Percentiles rank a stretch among this genome's conserved stretches.
Evolutionary conservation across 2,797 vertebrate species (phyloP).

Genomic region (Manis pentadactyla): DNA sequence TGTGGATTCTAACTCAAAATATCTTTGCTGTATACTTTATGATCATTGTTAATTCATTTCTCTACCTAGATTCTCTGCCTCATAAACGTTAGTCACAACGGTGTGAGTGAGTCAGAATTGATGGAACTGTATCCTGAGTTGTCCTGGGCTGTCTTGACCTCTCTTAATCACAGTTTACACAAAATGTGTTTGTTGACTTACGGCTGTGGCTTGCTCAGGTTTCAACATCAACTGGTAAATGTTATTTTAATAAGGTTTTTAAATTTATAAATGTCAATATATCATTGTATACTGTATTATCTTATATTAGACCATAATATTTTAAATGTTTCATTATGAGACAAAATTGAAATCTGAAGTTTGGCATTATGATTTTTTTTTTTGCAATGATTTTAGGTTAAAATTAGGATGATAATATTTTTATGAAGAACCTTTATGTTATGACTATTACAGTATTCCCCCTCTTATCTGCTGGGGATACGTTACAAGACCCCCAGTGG

Average conservation of each 20-base stretch:
- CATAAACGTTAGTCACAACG: constrained; percentile 95
- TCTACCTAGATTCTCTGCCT: constrained; percentile 93
- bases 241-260: constrained; percentile 11
- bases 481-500: neutral
- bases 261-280: neutral
- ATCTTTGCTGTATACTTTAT: neutral
- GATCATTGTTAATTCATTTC: constrained; percentile 2
- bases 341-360: constrained; percentile 47
- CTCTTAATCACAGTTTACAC: constrained; percentile 90
- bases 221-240: constrained; percentile 95
- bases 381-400: constrained; percentile 8
- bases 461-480: neutral
- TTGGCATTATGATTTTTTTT: neutral
- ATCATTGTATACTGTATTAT: neutral
- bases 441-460: neutral
- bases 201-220: constrained; percentile 94
- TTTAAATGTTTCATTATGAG: constrained; percentile 42
- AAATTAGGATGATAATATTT: neutral
- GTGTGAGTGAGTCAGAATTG: constrained; percentile 95
- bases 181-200: constrained; percentile 92
- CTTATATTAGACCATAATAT: neutral
- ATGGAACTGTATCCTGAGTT: constrained; percentile 93
- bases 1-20: too few relatives aligned
- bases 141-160: constrained; percentile 90
- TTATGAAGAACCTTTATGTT: neutral